Conservation (phyloP, 2,113 vertebrate genomes). For the Macquaria australasica region DNA sequence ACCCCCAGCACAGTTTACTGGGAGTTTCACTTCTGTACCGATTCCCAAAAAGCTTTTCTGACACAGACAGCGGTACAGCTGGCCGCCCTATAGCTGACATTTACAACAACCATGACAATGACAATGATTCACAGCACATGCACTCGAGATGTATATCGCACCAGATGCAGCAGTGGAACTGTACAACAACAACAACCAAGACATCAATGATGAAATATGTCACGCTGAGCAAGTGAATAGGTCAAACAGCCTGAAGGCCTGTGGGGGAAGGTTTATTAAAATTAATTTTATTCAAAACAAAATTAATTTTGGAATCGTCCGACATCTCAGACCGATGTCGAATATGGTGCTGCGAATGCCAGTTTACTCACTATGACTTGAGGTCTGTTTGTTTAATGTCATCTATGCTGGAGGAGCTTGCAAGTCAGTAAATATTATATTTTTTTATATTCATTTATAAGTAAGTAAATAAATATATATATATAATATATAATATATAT, state of each 20-base stretch:
- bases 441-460: background rate
- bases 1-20: constrained; percentile 67
- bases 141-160: constrained; percentile 27
- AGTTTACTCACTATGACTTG: background rate
- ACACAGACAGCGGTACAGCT: constrained; percentile 51
- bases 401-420: background rate
- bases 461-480: background rate
- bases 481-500: background rate
- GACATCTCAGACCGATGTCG: background rate
- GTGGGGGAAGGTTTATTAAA: background rate
- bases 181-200: constrained; percentile 7
- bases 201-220: constrained; percentile 29
- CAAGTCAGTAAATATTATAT: background rate
- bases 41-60: constrained; percentile 60
- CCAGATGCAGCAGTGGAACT: constrained; percentile 28
- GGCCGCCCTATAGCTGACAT: constrained; percentile 43
- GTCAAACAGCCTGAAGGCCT: constrained; percentile 12
- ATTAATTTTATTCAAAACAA: constrained; percentile 24
- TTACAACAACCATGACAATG: constrained; percentile 42
- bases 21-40: constrained; percentile 76
- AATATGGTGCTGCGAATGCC: background rate
- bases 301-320: constrained; percentile 2
- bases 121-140: constrained; percentile 44
- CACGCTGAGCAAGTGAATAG: constrained; percentile 31
- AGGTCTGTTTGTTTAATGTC: background rate